Percentiles rank a stretch among this genome's conserved stretches.
Conservation (phyloP, 2,888 invertebrate genomes). For the Carterocephalus palaemon region DNA sequence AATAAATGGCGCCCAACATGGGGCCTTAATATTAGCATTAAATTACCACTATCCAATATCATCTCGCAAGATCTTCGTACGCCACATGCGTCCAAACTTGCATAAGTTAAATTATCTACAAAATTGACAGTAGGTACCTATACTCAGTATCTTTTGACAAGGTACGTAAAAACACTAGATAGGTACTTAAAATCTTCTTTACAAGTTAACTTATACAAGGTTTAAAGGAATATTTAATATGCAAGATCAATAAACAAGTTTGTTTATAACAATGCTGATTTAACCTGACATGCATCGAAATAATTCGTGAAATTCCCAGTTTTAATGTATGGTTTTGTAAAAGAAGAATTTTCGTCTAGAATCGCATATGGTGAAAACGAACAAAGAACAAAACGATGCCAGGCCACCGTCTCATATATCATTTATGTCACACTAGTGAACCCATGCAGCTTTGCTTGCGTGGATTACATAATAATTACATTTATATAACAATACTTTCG, state of each 20-base stretch:
- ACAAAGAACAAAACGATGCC: slow-evolving; percentile 65
- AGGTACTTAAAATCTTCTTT: no score
- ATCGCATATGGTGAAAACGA: slow-evolving; percentile 64
- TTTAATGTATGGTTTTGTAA: slow-evolving; percentile 63
- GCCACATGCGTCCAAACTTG: slow-evolving; percentile 40
- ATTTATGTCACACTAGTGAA: no score
- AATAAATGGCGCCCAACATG: slow-evolving; percentile 42
- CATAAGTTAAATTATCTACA: slow-evolving; percentile 53
- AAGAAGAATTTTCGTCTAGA: slow-evolving; percentile 60
- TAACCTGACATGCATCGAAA: no score
- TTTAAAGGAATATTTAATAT: no score
- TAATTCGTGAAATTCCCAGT: slow-evolving; percentile 60
- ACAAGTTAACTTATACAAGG: no score
- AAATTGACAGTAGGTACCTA: slow-evolving; percentile 54
- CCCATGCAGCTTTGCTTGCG: no score
- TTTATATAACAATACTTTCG: no score
- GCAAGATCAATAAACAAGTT: no score
- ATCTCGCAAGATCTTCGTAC: slow-evolving; percentile 43
- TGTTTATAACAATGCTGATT: no score
- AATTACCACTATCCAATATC: slow-evolving; percentile 42
- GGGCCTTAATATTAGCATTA: slow-evolving; percentile 40
- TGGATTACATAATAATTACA: no score
- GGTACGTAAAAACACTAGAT: no score
- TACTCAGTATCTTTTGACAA: no score
- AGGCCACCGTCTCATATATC: slow-evolving; percentile 48